Conservation (phyloP, 37 sponge, comb jelly and placozoan genomes). For the Petrosia ficiformis region DNA sequence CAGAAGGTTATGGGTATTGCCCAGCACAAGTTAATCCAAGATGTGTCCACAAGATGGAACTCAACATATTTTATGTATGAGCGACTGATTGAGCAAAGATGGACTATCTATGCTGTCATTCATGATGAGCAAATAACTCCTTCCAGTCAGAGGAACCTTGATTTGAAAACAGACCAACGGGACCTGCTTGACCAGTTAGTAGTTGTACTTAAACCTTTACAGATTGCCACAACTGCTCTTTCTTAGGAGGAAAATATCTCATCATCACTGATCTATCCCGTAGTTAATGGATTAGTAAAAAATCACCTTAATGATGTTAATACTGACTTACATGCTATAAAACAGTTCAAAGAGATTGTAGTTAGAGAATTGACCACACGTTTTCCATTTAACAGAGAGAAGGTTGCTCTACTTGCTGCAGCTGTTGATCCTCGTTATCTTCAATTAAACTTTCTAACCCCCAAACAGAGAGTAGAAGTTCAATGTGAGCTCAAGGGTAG, state of each 20-base stretch:
- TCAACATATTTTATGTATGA: slow-evolving; percentile 23
- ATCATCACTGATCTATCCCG: not conserved
- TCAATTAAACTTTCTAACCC: not conserved
- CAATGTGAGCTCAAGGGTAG: not conserved
- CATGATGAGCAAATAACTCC: not conserved
- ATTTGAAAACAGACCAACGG: slow-evolving; percentile 4
- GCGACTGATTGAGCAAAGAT: slow-evolving; percentile 5
- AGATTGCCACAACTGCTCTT: slow-evolving; percentile 18
- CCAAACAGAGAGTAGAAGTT: slow-evolving; percentile 10
- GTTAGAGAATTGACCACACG: not conserved
- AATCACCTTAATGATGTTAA: not conserved
- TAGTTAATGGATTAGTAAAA: not conserved
- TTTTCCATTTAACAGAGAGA: not conserved
- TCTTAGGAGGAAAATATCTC: not conserved
- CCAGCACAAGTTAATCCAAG: slow-evolving; percentile 5
- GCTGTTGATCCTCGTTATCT: slow-evolving; percentile 21
- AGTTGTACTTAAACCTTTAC: slow-evolving; percentile 5
- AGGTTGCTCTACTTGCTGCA: slow-evolving; percentile 6
- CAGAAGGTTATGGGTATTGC: not conserved
- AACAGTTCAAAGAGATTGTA: slow-evolving; percentile 3
- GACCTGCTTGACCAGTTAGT: not conserved
- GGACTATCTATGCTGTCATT: slow-evolving; percentile 8
- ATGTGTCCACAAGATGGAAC: slow-evolving; percentile 26
- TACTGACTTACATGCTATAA: slow-evolving; percentile 3
- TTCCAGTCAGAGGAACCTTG: not conserved